phyloP scores from a whole-genome alignment of 1,140 invertebrate genomes.

The Drosophila varians region DNA sequence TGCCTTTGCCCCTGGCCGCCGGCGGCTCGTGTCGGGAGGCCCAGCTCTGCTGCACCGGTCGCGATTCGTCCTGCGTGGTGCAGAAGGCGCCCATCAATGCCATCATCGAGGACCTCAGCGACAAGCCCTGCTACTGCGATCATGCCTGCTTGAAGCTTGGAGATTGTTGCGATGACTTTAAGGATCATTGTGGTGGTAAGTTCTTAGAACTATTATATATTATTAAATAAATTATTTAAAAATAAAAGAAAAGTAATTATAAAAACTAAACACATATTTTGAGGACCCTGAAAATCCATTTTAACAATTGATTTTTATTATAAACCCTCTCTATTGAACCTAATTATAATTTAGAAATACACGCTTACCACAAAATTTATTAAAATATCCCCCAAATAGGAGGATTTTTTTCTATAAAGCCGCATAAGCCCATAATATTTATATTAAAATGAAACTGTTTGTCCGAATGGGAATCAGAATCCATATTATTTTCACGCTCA shows the following conservation, averaged over 20 bases:
- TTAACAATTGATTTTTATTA: too few species aligned
- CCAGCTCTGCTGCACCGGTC: slow-evolving; percentile 90
- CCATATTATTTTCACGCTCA: neutral
- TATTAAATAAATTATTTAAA: neutral
- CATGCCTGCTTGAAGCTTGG: slow-evolving; percentile 93
- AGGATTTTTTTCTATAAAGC: too few species aligned
- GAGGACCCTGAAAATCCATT: too few species aligned
- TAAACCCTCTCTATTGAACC: too few species aligned
- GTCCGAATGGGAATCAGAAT: neutral
- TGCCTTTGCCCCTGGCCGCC: slow-evolving; percentile 14
- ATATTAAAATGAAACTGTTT: too few species aligned
- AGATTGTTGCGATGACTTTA: slow-evolving; percentile 93
- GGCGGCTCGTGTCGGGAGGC: slow-evolving; percentile 89
- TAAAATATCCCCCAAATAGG: too few species aligned
- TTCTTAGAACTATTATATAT: slow-evolving; percentile 21
- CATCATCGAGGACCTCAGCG: slow-evolving; percentile 91
- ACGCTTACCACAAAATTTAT: too few species aligned
- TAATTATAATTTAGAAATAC: too few species aligned
- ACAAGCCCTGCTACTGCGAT: slow-evolving; percentile 95
- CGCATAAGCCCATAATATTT: neutral
- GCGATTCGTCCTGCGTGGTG: slow-evolving; percentile 94
- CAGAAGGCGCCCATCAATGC: slow-evolving; percentile 92
- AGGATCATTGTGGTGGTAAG: slow-evolving; percentile 93
- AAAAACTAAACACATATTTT: too few species aligned
- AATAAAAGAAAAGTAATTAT: too few species aligned